phyloP scores from a whole-genome alignment of 1,140 invertebrate species.

The Aporrectodea caliginosa region DNA sequence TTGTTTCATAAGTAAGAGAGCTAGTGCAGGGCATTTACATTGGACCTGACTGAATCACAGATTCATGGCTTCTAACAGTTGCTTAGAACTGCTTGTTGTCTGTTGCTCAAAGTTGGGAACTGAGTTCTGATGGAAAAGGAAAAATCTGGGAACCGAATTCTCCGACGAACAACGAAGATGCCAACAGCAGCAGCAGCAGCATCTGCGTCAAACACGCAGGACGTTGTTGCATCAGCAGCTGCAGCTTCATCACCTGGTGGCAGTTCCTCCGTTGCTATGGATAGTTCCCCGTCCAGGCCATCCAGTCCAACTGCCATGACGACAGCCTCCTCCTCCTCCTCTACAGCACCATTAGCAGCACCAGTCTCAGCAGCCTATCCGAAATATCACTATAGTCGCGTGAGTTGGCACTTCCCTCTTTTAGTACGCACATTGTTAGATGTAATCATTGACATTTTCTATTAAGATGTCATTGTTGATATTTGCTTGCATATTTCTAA shows the following conservation, averaged over 20 bases:
- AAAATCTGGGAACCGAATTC: not conserved
- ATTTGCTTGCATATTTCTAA: not conserved
- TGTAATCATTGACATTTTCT: not conserved
- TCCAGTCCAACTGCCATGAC: not conserved
- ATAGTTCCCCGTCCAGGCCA: not conserved
- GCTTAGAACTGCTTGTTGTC: not conserved
- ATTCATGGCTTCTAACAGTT: too few relatives aligned
- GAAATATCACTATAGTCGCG: not conserved
- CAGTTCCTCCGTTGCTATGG: not conserved
- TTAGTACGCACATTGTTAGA: not conserved
- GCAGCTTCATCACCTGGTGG: not conserved
- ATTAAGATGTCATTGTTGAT: not conserved
- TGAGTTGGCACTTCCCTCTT: not conserved
- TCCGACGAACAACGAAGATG: not conserved
- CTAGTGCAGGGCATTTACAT: too few relatives aligned
- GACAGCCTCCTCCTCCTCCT: not conserved
- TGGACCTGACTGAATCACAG: too few relatives aligned
- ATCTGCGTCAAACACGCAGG: too few relatives aligned
- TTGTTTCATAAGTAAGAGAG: too few relatives aligned
- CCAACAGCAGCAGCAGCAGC: not conserved
- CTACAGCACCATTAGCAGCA: too few relatives aligned
- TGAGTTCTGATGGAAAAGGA: not conserved
- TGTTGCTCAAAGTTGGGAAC: not conserved
- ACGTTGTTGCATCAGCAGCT: not conserved
- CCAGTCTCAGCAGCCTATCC: not conserved